Evolutionary conservation across 2,888 invertebrate genomes (phyloP), one percentile per base, ranked within the genome.

Genomic region (Zootermopsis nevadensis): DNA sequence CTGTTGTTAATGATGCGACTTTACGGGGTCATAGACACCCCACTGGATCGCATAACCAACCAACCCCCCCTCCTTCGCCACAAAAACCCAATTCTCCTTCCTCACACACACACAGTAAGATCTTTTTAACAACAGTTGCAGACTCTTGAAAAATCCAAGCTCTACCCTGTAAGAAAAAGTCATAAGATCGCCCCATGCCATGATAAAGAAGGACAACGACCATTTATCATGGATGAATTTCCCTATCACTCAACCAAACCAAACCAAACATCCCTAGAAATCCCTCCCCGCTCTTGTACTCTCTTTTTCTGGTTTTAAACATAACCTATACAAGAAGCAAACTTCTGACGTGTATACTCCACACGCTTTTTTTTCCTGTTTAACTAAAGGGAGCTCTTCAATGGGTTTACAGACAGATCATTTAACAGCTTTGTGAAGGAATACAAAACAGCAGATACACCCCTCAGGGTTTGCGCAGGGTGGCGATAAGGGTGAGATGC

Each of bases 361-460:
- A 33, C 31, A 12, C 6, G 31, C 7, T 69, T 1, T 69, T 33
- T 27, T 60, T 27, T 48, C 27, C 66, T 66, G n/a, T 15, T 66
- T 66, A 66, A 33, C 31, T 69, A 69, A 69, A 69, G 27, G 69
- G 19, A 69, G 31, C 24, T 66, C 80, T 35, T 82, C 77, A 77
- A 83, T 83, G 60, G 80, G 69, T 42, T 82, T 82, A 80, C 72
- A 72, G 84, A 69, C 82, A 84, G 82, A 84, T 84, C 84, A 84
- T 84, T 84, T 84, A 84, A 84, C 84, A 84, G 82, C 84, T 84
- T 84, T 84, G 84, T 82, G 82, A 48, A 69, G 33, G 74, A 74
- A 38, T 74, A 74, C 74, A 74, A 74, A 74, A n/a, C 30, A 42
- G 38, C 19, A 38, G 38, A 38, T n/a, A 74, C 2, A 74, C 31